These are phyloP conservation scores for Hippocampus barbouri DNA, from an alignment of 2,113 vertebrate genomes.

Conservation along the genomic window DNA sequence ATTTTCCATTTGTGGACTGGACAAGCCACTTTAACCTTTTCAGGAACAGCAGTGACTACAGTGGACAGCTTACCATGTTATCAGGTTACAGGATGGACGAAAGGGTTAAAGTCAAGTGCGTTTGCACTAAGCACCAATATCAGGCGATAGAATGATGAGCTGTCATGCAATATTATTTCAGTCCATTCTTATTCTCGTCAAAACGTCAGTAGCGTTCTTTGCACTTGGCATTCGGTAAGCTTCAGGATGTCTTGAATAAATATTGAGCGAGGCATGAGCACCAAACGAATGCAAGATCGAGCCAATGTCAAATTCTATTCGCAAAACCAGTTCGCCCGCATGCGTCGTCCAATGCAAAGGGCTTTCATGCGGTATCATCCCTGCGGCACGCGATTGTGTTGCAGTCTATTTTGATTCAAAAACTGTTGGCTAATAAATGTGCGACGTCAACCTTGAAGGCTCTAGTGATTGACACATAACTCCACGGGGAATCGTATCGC, in stretches of 20 bases:
- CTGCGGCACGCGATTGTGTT: neutral
- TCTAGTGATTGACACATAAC: neutral
- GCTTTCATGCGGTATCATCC: neutral
- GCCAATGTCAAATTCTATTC: too few relatives aligned
- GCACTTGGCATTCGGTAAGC: neutral
- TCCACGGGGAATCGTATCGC: too few relatives aligned
- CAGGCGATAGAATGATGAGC: neutral
- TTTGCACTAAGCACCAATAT: neutral
- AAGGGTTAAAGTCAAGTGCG: too few relatives aligned
- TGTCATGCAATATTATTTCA: neutral
- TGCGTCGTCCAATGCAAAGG: neutral
- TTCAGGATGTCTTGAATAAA: conserved; percentile 6
- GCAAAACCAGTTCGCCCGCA: neutral
- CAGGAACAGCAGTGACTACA: too few relatives aligned
- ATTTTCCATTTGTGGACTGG: too few relatives aligned
- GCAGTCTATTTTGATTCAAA: neutral
- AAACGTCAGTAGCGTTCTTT: neutral
- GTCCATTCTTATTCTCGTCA: neutral
- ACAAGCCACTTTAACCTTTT: too few relatives aligned
- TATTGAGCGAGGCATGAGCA: neutral
- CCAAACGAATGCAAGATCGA: neutral
- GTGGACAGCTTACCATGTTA: too few relatives aligned
- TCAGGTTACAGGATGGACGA: too few relatives aligned
- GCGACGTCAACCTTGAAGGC: neutral
- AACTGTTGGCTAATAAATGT: neutral